Conservation (phyloP, 2,797 vertebrate species). For the Bradypus variegatus region DNA sequence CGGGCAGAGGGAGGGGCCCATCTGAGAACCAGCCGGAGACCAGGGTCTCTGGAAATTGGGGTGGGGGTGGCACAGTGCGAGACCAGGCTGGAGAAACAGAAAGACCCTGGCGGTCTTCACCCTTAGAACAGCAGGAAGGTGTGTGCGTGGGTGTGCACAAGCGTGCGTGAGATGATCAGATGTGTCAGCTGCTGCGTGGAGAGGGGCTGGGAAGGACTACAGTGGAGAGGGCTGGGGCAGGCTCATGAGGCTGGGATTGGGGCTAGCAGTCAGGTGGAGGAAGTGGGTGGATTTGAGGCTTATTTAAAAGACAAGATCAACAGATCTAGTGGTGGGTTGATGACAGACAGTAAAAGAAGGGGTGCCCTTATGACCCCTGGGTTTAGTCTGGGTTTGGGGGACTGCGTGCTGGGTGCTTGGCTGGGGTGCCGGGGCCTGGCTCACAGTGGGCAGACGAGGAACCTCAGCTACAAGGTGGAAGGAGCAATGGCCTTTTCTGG, state of each 20-base stretch:
- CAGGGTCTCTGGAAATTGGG: neutral
- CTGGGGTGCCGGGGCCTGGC: neutral
- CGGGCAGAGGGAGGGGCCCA: neutral
- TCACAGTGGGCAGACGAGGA: neutral
- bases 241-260: accelerated
- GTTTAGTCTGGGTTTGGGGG: neutral
- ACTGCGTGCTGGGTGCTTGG: neutral
- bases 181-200: neutral
- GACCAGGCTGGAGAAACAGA: neutral
- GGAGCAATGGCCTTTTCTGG: neutral
- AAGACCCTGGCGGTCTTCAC: neutral
- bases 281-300: neutral
- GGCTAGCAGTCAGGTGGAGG: neutral
- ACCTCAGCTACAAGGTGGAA: neutral
- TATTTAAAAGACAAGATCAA: neutral
- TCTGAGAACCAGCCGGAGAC: neutral
- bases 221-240: neutral
- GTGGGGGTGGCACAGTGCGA: neutral
- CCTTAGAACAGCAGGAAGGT: neutral
- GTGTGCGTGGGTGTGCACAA: neutral
- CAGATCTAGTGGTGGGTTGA: neutral
- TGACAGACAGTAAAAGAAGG: neutral
- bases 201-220: neutral
- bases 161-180: neutral
- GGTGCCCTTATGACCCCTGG: neutral